Evolutionary conservation across 2,113 vertebrate genomes (phyloP).

Genomic region (Dendrocopos noguchii): DNA sequence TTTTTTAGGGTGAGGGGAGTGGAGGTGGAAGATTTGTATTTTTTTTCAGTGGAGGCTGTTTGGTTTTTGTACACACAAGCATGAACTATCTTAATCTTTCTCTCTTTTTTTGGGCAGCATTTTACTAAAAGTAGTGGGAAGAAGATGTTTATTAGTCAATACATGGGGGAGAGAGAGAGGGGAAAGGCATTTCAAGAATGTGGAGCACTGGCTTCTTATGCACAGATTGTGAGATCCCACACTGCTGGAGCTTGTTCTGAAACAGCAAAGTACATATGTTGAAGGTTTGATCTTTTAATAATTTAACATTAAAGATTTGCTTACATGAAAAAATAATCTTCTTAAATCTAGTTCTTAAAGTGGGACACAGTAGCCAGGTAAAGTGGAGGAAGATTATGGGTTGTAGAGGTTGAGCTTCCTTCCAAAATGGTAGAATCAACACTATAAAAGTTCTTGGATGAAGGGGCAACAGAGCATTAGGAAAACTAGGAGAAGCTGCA

Average conservation of each 20-base stretch:
- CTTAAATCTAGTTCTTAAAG: not conserved
- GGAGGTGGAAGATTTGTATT: not conserved
- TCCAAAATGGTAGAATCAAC: not conserved
- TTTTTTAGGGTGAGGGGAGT: not conserved
- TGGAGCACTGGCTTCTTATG: constrained; percentile 27
- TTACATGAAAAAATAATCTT: too few relatives aligned
- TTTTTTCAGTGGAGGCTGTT: not conserved
- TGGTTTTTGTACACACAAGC: not conserved
- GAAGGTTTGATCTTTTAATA: not conserved
- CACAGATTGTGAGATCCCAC: not conserved
- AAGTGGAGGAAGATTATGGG: not conserved
- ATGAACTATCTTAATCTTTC: not conserved
- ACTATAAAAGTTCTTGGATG: not conserved
- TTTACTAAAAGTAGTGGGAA: not conserved
- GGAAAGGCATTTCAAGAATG: not conserved
- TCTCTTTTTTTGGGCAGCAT: not conserved
- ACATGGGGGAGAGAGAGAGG: not conserved
- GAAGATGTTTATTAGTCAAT: not conserved
- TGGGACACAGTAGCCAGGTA: not conserved
- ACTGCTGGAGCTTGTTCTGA: not conserved
- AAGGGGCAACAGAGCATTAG: not conserved
- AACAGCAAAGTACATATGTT: not conserved
- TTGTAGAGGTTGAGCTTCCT: not conserved
- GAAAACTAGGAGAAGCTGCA: not conserved
- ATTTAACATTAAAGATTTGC: not conserved